Evolutionary conservation across 2,888 invertebrate genomes (phyloP), one percentile per base, ranked within the genome.

Genomic region (Cosmorhoe ocellata): DNA sequence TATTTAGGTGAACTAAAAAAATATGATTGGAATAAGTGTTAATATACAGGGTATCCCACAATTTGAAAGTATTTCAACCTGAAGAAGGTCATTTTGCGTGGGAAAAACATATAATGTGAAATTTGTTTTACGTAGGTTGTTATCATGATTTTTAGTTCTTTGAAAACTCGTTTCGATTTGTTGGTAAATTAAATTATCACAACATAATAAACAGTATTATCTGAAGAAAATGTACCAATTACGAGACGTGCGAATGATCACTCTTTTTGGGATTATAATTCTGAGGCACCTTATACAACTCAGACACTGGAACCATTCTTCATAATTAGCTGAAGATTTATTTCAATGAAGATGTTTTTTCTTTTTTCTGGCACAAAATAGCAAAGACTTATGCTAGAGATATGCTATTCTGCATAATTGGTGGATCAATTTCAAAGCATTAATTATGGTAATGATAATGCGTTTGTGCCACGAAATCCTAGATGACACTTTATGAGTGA

Each of bases 1-100:
- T 71, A 67, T 76, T 74, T 71, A 75, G 74, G 74, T 76, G 75
- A 76, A 71, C 69, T 67, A 60, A 60, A 76, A n/a, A 72, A 70
- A 69, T 67, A 71, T 70, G 65, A 75, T 67, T 65, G 55, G 58
- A 46, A 63, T 70, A 70, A 18, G 2, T 71, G 57, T 48, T 45
- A 30, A 13, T 22, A 41, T 22, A 44, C 43, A 30, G 36, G 11
- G 11, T 36, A 36, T n/a, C 28, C 24, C 24, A 24, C 5, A 24
- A 24, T 7, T 18, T 18, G 18, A 2, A 18, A 18, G 18, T 18
- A 18, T 18, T 4, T 2, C 4, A 18, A 18, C 18, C 4, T 18
- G 4, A 18, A 3, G 18, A 18, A 3, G n/a, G n/a, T n/a, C n/a
- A n/a, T n/a, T n/a, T n/a, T n/a, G n/a, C n/a, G n/a, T n/a, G n/a